Evolutionary conservation across 2,113 vertebrate species (phyloP), one percentile per base, ranked within the genome.

Genomic region (Labeo rohita): DNA sequence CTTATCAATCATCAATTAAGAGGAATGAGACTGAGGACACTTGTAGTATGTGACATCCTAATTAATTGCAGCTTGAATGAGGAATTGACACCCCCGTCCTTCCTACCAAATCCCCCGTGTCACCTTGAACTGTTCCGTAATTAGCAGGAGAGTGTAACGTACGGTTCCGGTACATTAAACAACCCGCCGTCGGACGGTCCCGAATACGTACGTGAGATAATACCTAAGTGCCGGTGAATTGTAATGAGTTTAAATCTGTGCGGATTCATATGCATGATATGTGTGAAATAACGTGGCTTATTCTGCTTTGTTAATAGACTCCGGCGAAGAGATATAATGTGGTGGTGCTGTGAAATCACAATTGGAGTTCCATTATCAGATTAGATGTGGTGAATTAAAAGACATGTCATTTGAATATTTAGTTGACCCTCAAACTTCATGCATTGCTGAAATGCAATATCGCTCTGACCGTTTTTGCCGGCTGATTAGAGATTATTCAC

Each of bases 1-100:
- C 85, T 91, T 93, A 94, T 94, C 91, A 94, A 92, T 92, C 91
- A 88, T 87, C 92, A 91, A 93, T 94, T 94, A 94, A 90, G 88
- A 93, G 90, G 93, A 93, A 94, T 93, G 86, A 92, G 91, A 90
- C 86, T 87, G 81, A 86, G 91, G 92, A 93, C 89, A 90, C 90
- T 91, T 89, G 90, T 86, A 70, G 87, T 86, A 89, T 91, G 89
- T 93, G 93, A 94, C 93, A 92, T 92, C 85, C 92, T 93, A 93
- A 95, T 95, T 93, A 95, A 95, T 94, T 92, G 90, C 89, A 89
- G 89, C 91, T 88, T 90, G 84, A 90, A 91, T 90, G 92, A 94
- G 90, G 91, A 92, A 93, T 90, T 89, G 91, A 92, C 89, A 92
- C 87, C 86, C 34, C 16, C 23, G 18, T 11, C 47, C 13, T 65